Percentiles rank a stretch among this genome's conserved stretches.
These are phyloP conservation scores for Haplochromis vanheusdeni DNA, from an alignment of 2,113 vertebrate species.

Conservation along the genomic window DNA sequence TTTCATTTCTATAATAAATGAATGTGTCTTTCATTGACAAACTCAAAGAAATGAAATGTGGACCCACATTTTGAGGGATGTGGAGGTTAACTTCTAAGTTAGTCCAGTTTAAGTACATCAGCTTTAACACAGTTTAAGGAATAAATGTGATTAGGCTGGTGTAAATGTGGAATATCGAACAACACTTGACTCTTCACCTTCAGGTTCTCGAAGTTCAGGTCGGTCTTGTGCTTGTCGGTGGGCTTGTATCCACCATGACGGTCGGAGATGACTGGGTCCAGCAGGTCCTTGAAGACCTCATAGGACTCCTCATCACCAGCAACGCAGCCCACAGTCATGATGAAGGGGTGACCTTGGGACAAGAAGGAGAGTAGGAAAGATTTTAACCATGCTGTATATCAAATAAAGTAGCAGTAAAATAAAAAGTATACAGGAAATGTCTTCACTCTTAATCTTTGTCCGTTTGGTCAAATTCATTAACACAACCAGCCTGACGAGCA, in stretches of 20 bases:
- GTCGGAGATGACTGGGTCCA: conserved; percentile 88
- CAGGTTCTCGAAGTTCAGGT: conserved; percentile 91
- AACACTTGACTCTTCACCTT: conserved; percentile 67
- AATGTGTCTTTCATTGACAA: background rate
- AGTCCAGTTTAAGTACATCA: background rate
- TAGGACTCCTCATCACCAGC: conserved; percentile 90
- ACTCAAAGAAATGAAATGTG: background rate
- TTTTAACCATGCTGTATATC: background rate
- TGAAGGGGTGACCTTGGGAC: conserved; percentile 84
- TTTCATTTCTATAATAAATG: background rate
- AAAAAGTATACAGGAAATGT: background rate
- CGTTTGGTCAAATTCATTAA: background rate
- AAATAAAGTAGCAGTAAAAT: background rate
- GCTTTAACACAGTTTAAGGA: background rate
- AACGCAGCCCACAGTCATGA: conserved; percentile 92
- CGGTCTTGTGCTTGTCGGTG: conserved; percentile 89
- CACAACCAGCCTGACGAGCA: background rate
- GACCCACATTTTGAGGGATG: background rate
- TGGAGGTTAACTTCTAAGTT: background rate
- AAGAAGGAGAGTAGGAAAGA: background rate
- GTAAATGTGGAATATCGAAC: background rate
- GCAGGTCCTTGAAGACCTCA: conserved; percentile 81
- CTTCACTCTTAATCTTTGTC: background rate
- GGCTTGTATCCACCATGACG: conserved; percentile 88
- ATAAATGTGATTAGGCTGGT: background rate